Percentiles rank a stretch among this genome's conserved stretches.
Conservation (phyloP, 2,888 invertebrate species). For the Lasioglossum leucozonium region DNA sequence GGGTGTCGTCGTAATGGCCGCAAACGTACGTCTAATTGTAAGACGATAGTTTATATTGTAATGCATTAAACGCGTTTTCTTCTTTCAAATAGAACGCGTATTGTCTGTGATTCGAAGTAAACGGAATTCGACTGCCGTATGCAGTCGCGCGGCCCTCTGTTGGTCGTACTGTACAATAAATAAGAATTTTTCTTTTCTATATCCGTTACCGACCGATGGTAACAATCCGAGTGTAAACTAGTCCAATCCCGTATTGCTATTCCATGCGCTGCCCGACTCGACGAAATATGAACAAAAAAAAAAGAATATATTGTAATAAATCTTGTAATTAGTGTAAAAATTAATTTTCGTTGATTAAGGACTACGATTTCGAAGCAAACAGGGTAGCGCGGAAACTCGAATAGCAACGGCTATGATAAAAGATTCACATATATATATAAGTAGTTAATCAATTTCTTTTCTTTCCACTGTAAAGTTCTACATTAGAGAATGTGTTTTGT, state of each 20-base stretch:
- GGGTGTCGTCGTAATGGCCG: conserved; percentile 9
- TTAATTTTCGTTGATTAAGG: neutral
- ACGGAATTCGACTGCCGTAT: conserved; percentile 36
- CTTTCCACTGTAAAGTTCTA: conserved; percentile 27
- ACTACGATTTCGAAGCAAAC: conserved; percentile 9
- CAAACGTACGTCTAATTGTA: conserved; percentile 33
- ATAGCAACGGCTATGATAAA: conserved; percentile 67
- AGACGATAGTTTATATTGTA: conserved; percentile 52
- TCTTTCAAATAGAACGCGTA: conserved; percentile 42
- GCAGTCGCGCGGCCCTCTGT: conserved; percentile 37
- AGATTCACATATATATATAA: too few species aligned
- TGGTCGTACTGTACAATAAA: conserved; percentile 56
- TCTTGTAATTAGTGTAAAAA: neutral
- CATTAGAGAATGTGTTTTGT: conserved; percentile 39
- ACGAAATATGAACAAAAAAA: conserved; percentile 25
- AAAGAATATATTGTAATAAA: neutral
- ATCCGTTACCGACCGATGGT: conserved; percentile 66
- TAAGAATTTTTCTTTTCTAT: conserved; percentile 61
- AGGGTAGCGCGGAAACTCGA: conserved; percentile 51
- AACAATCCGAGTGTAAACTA: conserved; percentile 80
- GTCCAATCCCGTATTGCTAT: conserved; percentile 78
- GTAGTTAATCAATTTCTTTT: conserved; percentile 52
- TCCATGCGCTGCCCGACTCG: conserved; percentile 62
- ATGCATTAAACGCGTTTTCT: conserved; percentile 54
- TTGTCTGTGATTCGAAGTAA: conserved; percentile 70